Conservation (phyloP, 2,797 vertebrate species). For the Dendrocincla fuliginosa region DNA sequence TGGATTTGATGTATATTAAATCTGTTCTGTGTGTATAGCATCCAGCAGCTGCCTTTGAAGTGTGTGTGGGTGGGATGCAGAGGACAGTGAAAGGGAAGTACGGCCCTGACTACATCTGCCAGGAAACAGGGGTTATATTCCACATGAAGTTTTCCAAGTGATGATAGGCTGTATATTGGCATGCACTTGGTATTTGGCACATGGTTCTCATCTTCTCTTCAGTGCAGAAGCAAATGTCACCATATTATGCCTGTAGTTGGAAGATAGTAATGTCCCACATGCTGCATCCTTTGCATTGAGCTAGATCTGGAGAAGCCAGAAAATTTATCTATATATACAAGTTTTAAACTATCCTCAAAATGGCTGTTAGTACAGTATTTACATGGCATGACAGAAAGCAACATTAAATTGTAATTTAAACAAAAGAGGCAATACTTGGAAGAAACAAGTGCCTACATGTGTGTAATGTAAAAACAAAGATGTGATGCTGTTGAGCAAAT, state of each 20-base stretch:
- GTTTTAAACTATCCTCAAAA: neutral
- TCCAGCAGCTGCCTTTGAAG: neutral
- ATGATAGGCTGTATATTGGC: neutral
- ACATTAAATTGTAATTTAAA: neutral
- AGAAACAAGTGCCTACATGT: neutral
- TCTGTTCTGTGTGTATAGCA: neutral
- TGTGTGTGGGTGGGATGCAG: neutral
- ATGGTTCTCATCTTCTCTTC: neutral
- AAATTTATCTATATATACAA: rapidly evolving
- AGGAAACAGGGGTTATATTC: neutral
- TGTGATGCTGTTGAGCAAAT: neutral
- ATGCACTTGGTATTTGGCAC: neutral
- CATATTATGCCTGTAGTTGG: neutral
- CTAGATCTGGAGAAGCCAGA: neutral
- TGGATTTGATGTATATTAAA: neutral
- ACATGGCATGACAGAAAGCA: neutral
- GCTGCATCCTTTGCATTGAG: neutral
- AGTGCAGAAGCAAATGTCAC: neutral
- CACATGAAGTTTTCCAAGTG: neutral
- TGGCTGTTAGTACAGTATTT: neutral
- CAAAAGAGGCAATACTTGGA: neutral
- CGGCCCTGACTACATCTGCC: neutral
- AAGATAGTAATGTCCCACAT: neutral
- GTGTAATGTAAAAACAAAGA: neutral
- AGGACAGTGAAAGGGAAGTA: neutral